Base-by-base conservation (phyloP, 1,140 invertebrate genomes). In the Triops cancriformis region DNA sequence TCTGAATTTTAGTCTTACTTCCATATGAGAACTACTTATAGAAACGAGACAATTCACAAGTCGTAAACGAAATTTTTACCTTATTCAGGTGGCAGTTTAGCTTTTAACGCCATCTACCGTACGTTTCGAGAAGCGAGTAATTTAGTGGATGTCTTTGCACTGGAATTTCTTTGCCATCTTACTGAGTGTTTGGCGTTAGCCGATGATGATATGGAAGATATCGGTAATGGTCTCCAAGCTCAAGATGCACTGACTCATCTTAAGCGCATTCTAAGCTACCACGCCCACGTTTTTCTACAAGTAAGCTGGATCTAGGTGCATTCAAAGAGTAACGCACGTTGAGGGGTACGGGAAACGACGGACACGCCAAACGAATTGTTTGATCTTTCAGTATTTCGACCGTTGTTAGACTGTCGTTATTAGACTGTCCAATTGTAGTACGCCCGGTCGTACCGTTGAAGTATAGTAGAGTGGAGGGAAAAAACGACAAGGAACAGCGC, bases 151-250 rank as follows among this genome's bases (percentile, higher is more conserved):
- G 27, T 74, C 41, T 78, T 41, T 12, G 74, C 77, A 7, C 12
- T 78, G 73, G 77, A 78, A 41, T 45, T 78, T 42, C 26, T 78
- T 73, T 28, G 18, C n/a, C 72, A 78, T 18, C 74, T 78, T 74
- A 26, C 73, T n/a, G 14, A 23, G 12, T 74, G 72, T 28, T 73
- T 78, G 11, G 37, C 77, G 27, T 27, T 78, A 37, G 72, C 73
- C 23, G 77, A 78, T 43, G n/a, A 26, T 1, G 77, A 78, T 31
- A 11, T n/a, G 6, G 27, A 41, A 41, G 37, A 73, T 9, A 11
- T 42, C 1, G 77, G 73, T 42, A 74, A 18, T 12, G 73, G 73
- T 1, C 27, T 73, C 23, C n/a, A 78, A 43, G 41, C 31, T 26
- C 37, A 45, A 26, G 37, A 73, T 73, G 42, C 72, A 18, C 18